These are phyloP conservation scores for Garra rufa DNA, from an alignment of 2,113 vertebrate species.

Conservation along the genomic window DNA sequence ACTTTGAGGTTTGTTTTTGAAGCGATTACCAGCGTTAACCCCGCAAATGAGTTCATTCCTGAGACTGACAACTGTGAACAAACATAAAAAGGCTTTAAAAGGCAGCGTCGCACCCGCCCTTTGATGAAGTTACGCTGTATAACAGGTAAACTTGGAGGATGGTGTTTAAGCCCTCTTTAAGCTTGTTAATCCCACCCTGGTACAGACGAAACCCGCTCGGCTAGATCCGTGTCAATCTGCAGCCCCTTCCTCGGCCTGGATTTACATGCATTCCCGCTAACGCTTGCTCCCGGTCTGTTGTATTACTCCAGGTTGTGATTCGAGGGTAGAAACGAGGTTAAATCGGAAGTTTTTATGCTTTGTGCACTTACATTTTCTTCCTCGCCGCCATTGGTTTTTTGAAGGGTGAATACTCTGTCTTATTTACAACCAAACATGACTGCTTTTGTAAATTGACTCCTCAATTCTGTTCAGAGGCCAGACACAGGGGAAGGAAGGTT, in stretches of 20 bases:
- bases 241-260: conserved; percentile 75
- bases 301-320: conserved; percentile 65
- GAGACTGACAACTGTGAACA: conserved; percentile 75
- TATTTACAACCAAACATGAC: conserved; percentile 73
- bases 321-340: conserved; percentile 54
- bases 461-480: conserved; percentile 74
- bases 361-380: conserved; percentile 52
- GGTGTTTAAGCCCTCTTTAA: conserved; percentile 82
- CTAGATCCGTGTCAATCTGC: conserved; percentile 84
- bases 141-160: conserved; percentile 81
- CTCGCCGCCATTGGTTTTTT: conserved; percentile 31
- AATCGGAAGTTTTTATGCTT: conserved; percentile 63
- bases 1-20: conserved; percentile 47
- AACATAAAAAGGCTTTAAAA: conserved; percentile 75
- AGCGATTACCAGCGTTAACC: conserved; percentile 55
- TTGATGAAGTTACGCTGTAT: conserved; percentile 68
- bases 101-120: conserved; percentile 68
- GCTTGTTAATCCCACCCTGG: conserved; percentile 85
- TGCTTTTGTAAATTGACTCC: conserved; percentile 79
- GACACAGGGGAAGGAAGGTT: conserved; percentile 74
- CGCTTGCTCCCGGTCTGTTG: conserved; percentile 70
- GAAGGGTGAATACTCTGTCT: conserved; percentile 53
- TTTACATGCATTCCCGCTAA: conserved; percentile 81
- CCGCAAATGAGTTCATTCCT: conserved; percentile 67
- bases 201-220: conserved; percentile 79